phyloP scores from a whole-genome alignment of 2,113 vertebrate genomes.

The Carassius carassius region DNA sequence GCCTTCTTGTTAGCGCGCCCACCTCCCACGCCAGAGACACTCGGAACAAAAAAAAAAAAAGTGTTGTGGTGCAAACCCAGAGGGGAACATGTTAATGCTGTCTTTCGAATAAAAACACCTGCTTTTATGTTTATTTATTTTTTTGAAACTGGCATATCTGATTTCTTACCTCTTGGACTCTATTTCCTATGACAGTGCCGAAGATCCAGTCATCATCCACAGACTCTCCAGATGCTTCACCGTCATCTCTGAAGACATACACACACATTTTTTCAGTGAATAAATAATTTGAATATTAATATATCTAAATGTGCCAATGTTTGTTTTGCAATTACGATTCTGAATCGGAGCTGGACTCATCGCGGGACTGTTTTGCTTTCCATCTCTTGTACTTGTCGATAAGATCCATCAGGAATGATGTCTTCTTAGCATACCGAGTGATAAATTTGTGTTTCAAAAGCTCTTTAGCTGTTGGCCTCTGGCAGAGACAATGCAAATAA shows the following conservation, averaged over 20 bases:
- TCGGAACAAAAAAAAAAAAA: too few species aligned
- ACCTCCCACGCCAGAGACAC: too few species aligned
- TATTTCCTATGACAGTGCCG: slow-evolving; percentile 85
- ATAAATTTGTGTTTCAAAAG: slow-evolving; percentile 96
- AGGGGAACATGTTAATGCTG: background rate
- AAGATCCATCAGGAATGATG: slow-evolving; percentile 91
- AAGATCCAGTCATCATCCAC: slow-evolving; percentile 85
- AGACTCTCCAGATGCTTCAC: slow-evolving; percentile 83
- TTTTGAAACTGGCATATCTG: background rate
- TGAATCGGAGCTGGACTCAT: slow-evolving; percentile 87
- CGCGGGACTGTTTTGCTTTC: slow-evolving; percentile 88
- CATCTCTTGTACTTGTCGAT: slow-evolving; percentile 94
- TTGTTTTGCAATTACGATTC: slow-evolving; percentile 81
- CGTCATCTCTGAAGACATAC: slow-evolving; percentile 79
- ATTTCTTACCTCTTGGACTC: slow-evolving; percentile 72
- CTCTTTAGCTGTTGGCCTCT: slow-evolving; percentile 97
- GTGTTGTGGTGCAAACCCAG: too few species aligned
- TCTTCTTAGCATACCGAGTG: slow-evolving; percentile 90
- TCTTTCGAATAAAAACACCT: background rate
- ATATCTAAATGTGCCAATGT: background rate
- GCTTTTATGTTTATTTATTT: background rate
- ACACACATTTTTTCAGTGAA: slow-evolving; percentile 14
- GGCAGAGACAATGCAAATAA: slow-evolving; percentile 12
- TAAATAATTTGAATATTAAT: background rate
- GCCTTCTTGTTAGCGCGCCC: too few species aligned